Conservation (phyloP, 2,113 vertebrate species). For the Rallus limicola region DNA sequence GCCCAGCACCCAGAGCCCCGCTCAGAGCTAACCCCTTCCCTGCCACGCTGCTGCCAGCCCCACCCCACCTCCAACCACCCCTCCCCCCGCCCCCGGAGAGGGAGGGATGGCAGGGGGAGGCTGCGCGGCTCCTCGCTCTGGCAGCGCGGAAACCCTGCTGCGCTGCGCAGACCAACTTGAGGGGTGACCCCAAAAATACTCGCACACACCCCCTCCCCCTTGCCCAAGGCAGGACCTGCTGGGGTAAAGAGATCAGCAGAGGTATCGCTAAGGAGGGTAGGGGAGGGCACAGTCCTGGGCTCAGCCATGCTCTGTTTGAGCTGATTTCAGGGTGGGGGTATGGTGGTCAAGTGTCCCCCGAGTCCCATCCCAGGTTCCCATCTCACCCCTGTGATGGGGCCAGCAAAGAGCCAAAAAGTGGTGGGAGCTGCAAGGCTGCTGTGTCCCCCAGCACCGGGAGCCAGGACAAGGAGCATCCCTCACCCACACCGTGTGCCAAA, state of each 20-base stretch:
- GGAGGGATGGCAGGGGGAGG: neutral
- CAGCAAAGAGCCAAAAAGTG: neutral
- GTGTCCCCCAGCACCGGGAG: rapidly evolving
- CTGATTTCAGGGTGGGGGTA: neutral
- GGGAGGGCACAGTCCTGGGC: neutral
- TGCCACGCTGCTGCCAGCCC: neutral
- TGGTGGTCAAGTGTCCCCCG: rapidly evolving
- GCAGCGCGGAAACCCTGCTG: rapidly evolving
- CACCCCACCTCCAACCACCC: too few relatives aligned
- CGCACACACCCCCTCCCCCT: too few relatives aligned
- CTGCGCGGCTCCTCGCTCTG: rapidly evolving
- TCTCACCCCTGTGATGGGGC: rapidly evolving
- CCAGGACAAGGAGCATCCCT: neutral
- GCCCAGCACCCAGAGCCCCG: conserved; percentile 20
- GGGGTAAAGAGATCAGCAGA: neutral
- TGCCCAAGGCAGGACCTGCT: rapidly evolving
- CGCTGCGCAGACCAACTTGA: rapidly evolving
- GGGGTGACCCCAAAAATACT: rapidly evolving
- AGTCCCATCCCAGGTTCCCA: neutral
- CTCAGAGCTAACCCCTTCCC: conserved; percentile 48
- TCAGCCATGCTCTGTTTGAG: rapidly evolving
- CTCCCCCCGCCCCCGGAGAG: too few relatives aligned
- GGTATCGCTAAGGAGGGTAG: rapidly evolving
- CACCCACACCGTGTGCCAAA: too few relatives aligned
- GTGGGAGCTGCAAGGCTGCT: neutral